Conservation (phyloP, 2,888 invertebrate species). For the Miltochrista miniata region DNA sequence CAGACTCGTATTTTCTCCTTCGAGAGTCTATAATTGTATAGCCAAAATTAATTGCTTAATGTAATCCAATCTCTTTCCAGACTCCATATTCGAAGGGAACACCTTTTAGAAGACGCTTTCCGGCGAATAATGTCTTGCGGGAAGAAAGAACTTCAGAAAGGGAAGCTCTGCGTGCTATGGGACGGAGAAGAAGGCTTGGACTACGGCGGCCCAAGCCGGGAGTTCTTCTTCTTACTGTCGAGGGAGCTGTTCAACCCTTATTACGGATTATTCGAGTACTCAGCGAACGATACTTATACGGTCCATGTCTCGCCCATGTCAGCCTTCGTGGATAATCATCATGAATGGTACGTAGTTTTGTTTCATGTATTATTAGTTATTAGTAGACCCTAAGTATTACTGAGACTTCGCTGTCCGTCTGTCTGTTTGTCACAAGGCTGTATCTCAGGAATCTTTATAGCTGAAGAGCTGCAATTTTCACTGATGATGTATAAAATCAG, state of each 20-base stretch:
- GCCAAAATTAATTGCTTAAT: not conserved
- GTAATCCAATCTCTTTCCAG: slow-evolving; percentile 72
- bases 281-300: slow-evolving; percentile 98
- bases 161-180: slow-evolving; percentile 96
- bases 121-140: slow-evolving; percentile 98
- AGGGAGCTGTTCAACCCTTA: slow-evolving; percentile 99
- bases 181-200: slow-evolving; percentile 98
- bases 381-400: too few species aligned
- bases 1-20: too few species aligned
- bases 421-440: too few species aligned
- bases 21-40: too few species aligned
- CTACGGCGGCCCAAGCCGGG: slow-evolving; percentile 98
- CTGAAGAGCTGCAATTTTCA: too few species aligned
- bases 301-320: slow-evolving; percentile 98
- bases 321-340: slow-evolving; percentile 97
- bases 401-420: too few species aligned
- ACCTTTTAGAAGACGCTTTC: slow-evolving; percentile 97
- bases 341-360: slow-evolving; percentile 91
- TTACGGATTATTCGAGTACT: slow-evolving; percentile 98
- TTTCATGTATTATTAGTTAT: not conserved
- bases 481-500: too few species aligned
- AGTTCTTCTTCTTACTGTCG: slow-evolving; percentile 99
- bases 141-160: slow-evolving; percentile 97
- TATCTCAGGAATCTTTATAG: too few species aligned
- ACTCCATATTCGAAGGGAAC: slow-evolving; percentile 95